A percentile compares a stretch with the other conserved stretches of the same genome.
Conservation (phyloP, 2,797 vertebrate species). For the Spinibarbus caldwelli region DNA sequence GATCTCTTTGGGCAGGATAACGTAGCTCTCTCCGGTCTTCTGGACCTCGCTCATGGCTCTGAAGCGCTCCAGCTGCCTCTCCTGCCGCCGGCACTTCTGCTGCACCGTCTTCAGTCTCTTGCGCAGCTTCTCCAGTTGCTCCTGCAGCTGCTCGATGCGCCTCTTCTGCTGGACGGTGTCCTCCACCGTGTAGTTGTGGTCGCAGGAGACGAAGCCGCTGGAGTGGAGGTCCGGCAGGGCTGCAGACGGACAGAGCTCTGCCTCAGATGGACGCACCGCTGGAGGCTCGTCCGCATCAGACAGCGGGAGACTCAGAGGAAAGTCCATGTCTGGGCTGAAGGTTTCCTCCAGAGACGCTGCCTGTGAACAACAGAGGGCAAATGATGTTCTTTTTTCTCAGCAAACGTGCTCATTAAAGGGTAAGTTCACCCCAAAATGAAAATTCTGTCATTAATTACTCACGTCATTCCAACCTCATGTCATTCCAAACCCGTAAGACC, state of each 20-base stretch:
- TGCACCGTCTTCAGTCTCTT: slow-evolving; percentile 93
- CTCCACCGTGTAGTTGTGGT: slow-evolving; percentile 96
- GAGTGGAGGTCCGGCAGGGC: too few species aligned
- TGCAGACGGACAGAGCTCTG: neutral
- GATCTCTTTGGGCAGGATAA: slow-evolving; percentile 88
- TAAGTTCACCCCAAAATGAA: too few species aligned
- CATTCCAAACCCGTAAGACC: too few species aligned
- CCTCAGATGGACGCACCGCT: neutral
- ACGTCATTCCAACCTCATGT: too few species aligned
- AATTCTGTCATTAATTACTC: too few species aligned
- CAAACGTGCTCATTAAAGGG: too few species aligned
- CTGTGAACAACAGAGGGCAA: slow-evolving; percentile 44
- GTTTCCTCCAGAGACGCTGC: slow-evolving; percentile 62
- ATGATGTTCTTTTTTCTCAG: too few species aligned
- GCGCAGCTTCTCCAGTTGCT: slow-evolving; percentile 88
- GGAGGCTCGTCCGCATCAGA: slow-evolving; percentile 54
- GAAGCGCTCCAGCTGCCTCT: slow-evolving; percentile 88
- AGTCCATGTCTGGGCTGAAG: slow-evolving; percentile 52
- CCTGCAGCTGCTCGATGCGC: slow-evolving; percentile 91
- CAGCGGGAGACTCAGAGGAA: slow-evolving; percentile 67
- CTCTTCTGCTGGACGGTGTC: slow-evolving; percentile 90
- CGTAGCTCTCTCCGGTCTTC: slow-evolving; percentile 83
- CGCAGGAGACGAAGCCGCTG: slow-evolving; percentile 82
- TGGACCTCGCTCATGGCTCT: slow-evolving; percentile 80
- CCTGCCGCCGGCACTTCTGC: slow-evolving; percentile 91